phyloP scores from a whole-genome alignment of 2,113 vertebrate genomes.

The Theristicus caerulescens region DNA sequence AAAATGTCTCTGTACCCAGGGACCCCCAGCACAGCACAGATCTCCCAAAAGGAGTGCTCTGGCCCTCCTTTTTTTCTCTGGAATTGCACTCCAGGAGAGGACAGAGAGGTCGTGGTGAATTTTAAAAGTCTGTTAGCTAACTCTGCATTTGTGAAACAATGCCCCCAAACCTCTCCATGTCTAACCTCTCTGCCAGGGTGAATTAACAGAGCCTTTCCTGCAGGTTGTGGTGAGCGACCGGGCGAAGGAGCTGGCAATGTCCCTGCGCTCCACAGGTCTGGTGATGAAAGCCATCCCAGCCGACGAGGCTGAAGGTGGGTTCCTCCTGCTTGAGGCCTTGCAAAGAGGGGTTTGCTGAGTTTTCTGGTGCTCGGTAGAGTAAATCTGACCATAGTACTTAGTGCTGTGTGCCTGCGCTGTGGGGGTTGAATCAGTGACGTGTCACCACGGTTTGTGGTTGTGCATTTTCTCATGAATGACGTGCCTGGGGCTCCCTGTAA shows the following conservation, averaged over 20 bases:
- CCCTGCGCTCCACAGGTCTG: slow-evolving; percentile 75
- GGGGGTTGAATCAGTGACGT: background rate
- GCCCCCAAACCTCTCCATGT: background rate
- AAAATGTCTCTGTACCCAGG: background rate
- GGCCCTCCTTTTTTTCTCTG: background rate
- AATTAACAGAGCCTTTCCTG: background rate
- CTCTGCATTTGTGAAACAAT: background rate
- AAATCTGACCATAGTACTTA: background rate
- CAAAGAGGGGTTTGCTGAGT: background rate
- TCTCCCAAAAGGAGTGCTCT: background rate
- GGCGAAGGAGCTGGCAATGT: slow-evolving; percentile 68
- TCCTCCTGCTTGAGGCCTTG: background rate
- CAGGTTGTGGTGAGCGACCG: slow-evolving; percentile 86
- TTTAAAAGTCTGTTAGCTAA: background rate
- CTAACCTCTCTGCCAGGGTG: background rate
- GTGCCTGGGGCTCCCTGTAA: background rate
- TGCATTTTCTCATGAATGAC: rapidly evolving
- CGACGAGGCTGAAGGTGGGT: slow-evolving; percentile 78
- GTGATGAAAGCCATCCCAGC: slow-evolving; percentile 83
- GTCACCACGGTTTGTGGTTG: background rate
- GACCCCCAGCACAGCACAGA: background rate
- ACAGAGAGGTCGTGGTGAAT: background rate
- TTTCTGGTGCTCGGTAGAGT: background rate
- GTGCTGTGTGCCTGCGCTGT: background rate
- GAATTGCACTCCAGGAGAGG: background rate